These are phyloP conservation scores for Euura saliciscinereae DNA, from an alignment of 1,140 invertebrate species.

Conservation along the genomic window DNA sequence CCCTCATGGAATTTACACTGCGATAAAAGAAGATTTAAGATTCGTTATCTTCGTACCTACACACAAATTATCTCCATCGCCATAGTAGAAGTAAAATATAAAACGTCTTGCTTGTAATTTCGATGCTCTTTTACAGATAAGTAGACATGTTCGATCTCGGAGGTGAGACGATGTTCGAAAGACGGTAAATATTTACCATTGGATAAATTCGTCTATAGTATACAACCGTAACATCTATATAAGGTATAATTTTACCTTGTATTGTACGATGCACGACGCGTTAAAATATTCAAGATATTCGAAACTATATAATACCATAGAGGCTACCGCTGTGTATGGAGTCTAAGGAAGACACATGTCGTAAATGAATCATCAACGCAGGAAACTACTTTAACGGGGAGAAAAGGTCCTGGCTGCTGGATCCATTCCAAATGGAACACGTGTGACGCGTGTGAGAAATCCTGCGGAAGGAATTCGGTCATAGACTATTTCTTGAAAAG, in stretches of 20 bases:
- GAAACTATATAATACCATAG: too few species aligned
- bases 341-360: background rate
- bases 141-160: background rate
- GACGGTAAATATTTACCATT: background rate
- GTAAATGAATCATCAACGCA: background rate
- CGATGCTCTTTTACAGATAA: background rate
- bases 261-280: too few species aligned
- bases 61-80: background rate
- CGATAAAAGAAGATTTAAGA: slow-evolving; percentile 4
- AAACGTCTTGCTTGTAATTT: background rate
- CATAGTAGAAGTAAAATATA: too few species aligned
- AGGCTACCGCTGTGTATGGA: background rate
- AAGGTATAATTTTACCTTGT: too few species aligned
- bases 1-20: slow-evolving; percentile 1
- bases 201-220: background rate
- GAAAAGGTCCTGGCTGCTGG: background rate
- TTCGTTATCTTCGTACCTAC: background rate
- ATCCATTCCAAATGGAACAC: background rate
- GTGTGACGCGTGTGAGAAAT: slow-evolving; percentile 6
- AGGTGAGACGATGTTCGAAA: background rate
- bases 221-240: too few species aligned
- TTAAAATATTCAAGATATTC: too few species aligned
- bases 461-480: slow-evolving; percentile 6
- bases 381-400: slow-evolving; percentile 4
- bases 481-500: background rate